Conservation (phyloP, 2,888 invertebrate genomes). For the Philonicus albiceps region DNA sequence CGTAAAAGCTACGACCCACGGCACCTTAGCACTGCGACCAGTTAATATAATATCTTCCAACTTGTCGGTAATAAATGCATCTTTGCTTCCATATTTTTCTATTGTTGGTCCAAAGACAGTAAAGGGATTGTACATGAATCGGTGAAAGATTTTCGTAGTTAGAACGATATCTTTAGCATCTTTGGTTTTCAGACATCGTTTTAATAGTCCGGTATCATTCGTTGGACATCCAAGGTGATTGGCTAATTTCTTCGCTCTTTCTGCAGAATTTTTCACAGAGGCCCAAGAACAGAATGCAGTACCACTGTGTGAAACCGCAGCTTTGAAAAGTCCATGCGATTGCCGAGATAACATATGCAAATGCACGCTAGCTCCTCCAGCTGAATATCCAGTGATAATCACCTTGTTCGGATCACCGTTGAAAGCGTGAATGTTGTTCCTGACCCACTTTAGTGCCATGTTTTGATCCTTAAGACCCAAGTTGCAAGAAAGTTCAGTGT, state of each 20-base stretch:
- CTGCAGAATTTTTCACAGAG: conserved; percentile 64
- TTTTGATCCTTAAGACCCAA: conserved; percentile 78
- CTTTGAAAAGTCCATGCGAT: conserved; percentile 60
- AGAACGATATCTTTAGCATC: conserved; percentile 70
- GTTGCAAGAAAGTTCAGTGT: conserved; percentile 73
- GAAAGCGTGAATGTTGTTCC: conserved; percentile 73
- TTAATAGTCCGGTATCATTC: conserved; percentile 65
- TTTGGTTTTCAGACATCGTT: conserved; percentile 71
- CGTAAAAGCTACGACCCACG: conserved; percentile 74
- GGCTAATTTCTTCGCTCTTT: conserved; percentile 71
- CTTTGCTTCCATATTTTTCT: conserved; percentile 65
- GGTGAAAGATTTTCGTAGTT: conserved; percentile 58
- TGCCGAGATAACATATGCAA: conserved; percentile 74
- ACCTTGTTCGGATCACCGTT: conserved; percentile 76
- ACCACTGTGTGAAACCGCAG: conserved; percentile 71
- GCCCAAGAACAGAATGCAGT: conserved; percentile 72
- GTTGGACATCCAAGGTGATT: conserved; percentile 72
- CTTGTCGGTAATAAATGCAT: conserved; percentile 72
- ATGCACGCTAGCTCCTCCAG: conserved; percentile 79
- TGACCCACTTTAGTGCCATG: conserved; percentile 74
- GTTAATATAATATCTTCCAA: conserved; percentile 70
- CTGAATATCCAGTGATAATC: conserved; percentile 74
- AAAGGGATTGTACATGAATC: conserved; percentile 72
- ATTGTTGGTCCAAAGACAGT: conserved; percentile 77
- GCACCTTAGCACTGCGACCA: conserved; percentile 71